A percentile compares a stretch with the other conserved stretches of the same genome.
These are phyloP conservation scores for Melanotaenia duboulayi DNA, from an alignment of 2,113 vertebrate species.

Conservation along the genomic window DNA sequence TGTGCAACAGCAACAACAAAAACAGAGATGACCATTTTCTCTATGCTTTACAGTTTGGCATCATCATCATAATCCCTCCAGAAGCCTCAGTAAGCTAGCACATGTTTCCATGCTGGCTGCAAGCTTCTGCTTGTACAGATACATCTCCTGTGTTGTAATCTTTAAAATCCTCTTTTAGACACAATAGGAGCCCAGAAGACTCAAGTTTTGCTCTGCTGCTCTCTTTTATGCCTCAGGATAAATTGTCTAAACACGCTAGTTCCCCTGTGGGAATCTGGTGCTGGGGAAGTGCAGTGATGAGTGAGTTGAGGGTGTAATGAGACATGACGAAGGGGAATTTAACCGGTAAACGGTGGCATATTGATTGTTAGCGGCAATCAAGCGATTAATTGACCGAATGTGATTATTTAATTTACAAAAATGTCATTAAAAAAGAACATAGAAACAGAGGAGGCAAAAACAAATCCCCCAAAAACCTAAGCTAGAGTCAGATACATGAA, in stretches of 20 bases:
- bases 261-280: constrained; percentile 51
- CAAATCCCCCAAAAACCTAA: neutral
- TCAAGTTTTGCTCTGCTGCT: neutral
- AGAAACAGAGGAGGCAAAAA: neutral
- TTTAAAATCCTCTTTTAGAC: neutral
- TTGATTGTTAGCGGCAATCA: constrained; percentile 45
- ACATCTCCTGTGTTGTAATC: neutral
- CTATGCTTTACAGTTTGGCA: neutral
- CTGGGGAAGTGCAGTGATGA: constrained; percentile 27
- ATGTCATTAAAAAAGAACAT: constrained; percentile 2
- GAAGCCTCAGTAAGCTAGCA: neutral
- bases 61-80: neutral
- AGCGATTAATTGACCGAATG: constrained; percentile 51
- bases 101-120: neutral
- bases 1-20: neutral
- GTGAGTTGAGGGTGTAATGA: constrained; percentile 57
- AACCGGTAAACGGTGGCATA: constrained; percentile 57
- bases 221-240: constrained; percentile 30
- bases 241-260: constrained; percentile 17
- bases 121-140: neutral
- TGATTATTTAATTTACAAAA: constrained; percentile 54
- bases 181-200: neutral
- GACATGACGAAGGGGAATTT: constrained; percentile 47
- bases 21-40: neutral
- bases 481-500: neutral